phyloP scores from a whole-genome alignment of 2,888 invertebrate species.

The Pristionchus arcanus region DNA sequence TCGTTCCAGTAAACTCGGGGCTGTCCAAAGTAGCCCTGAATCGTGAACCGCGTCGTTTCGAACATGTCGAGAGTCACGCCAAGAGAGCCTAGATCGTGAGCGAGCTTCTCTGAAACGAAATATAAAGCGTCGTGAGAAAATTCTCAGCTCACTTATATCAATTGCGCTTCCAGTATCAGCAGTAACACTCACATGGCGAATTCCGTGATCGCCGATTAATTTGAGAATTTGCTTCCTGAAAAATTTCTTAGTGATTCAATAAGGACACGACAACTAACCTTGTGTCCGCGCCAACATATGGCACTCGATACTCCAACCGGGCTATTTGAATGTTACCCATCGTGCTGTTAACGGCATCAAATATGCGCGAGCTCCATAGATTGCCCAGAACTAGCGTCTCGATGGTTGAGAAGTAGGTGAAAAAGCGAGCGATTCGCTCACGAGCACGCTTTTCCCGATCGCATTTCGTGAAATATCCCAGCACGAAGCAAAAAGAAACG shows the following conservation, averaged over 20 bases:
- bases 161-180: background rate
- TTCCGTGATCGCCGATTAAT: background rate
- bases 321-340: background rate
- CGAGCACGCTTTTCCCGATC: background rate
- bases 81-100: background rate
- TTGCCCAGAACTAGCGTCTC: background rate
- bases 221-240: background rate
- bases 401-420: background rate
- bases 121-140: too few species aligned
- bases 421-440: background rate
- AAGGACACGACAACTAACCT: background rate
- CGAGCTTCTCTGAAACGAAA: background rate
- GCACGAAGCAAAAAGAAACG: background rate
- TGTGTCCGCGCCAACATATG: background rate
- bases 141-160: background rate
- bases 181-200: background rate
- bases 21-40: background rate
- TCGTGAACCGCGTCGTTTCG: background rate
- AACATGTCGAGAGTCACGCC: background rate
- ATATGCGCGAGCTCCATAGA: background rate
- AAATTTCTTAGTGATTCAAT: background rate
- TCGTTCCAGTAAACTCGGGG: background rate
- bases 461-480: too few species aligned
- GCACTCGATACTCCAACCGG: background rate
- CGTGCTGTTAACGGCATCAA: background rate